Base-by-base conservation (phyloP, 2,113 vertebrate species). In the Cyanocitta stelleri region DNA sequence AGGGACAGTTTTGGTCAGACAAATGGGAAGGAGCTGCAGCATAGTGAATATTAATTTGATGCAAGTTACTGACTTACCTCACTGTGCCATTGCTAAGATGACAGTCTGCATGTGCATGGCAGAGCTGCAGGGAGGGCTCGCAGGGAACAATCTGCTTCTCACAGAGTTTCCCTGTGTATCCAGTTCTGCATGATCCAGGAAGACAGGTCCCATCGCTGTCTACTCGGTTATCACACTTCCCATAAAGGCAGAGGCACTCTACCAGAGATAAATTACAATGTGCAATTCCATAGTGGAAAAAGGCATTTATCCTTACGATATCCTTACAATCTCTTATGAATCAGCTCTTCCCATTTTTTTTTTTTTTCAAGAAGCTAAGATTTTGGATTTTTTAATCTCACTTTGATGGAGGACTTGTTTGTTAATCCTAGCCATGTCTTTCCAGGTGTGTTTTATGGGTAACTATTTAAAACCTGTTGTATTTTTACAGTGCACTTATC, bases 21-120 rank as follows among this genome's bases (percentile, higher is more conserved):
- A 81, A 64, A 48, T 0, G 1, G 51, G 30, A 83, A 63, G 74
- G 64, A 59, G 41, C 44, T 52, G 44, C 46, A 72, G 41, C 9
- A 9, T 7, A 11, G 26, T 52, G 62, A 59, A 52, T 64, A 14
- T 48, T 46, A 52, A 79, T 64, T n/a, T 64, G n/a, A 56, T 76
- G n/a, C 41, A 79, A 64, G 24, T 52, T 87, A 51, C 20, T 68
- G 75, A 24, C 97, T 92, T 96, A 99, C 99, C 97, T 98, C 71
- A 97, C 64, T 4, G 67, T 52, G 12, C 97, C 97, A 19, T 97
- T n/a, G 2, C 75, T 98, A 75, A 98, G 97, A 95, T 98, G 97
- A 18, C 99, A 99, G 94, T 97, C 97, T 19, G 99, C 99, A 0
- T 99, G 98, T 13, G 97, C 97, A 7, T 99, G 99, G 64, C 99